Evolutionary conservation across 2,113 vertebrate species (phyloP), one percentile per base, ranked within the genome.

Genomic region (Jacana jacana): DNA sequence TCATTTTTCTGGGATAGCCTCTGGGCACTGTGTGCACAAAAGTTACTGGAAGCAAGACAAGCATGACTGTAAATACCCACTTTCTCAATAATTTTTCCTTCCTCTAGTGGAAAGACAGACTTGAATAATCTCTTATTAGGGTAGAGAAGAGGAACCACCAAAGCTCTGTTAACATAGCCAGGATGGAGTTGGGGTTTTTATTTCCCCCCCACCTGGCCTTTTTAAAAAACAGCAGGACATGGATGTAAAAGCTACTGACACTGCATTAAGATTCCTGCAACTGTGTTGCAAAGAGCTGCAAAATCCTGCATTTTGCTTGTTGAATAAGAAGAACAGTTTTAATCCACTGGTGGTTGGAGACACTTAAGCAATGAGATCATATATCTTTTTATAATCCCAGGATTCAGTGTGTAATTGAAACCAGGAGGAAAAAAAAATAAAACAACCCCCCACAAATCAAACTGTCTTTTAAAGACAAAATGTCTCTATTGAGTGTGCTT

Each of bases 341-440:
- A 84, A 60, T 55, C 19, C 6, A 2, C 39, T 76, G 23, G 17
- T 72, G 49, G 66, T 17, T 91, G 86, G 79, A 88, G 58, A 82
- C 82, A 51, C 23, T 73, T 77, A 44, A 87, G 60, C 46, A 58
- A 19, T 81, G 75, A 94, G 75, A 58, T 88, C 37, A 35, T 60
- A 24, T 60, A 68, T 42, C 33, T 79, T 95, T 93, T 93, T 71
- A 88, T 85, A 84, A 89, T 85, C 82, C 82, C 52, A 68, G 70
- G 35, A 40, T 64, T 88, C 24, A 42, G 18, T 8, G 39, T 48
- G 71, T 57, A 85, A 55, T 64, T 91, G 81, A 87, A 89, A 93
- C 30, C 81, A 87, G 73, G n/a, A 75, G 37, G 44, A 48, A 24
- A 22, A 65, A 87, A 48, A 44, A n/a, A n/a, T n/a, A n/a, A n/a